Percentiles rank a stretch among this genome's conserved stretches.
Evolutionary conservation across 2,888 invertebrate genomes (phyloP).

Genomic region (Omphaloscelis lunosa): DNA sequence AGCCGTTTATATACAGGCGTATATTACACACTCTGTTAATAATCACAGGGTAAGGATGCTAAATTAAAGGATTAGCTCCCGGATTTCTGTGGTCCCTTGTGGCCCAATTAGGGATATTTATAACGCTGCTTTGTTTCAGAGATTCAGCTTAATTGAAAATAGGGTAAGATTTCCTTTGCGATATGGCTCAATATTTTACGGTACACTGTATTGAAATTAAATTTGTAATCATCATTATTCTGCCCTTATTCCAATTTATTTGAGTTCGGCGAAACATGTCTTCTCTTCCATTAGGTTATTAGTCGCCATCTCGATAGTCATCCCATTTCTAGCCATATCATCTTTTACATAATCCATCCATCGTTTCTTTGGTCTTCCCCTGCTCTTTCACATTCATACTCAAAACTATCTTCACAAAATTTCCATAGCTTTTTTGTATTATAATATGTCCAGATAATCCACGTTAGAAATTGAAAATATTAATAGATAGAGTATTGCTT

Average conservation of each 20-base stretch:
- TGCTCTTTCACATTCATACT: neutral
- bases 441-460: neutral
- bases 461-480: slow-evolving; percentile 6
- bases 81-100: slow-evolving; percentile 29
- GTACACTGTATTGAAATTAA: neutral
- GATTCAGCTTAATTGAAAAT: slow-evolving; percentile 36
- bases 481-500: neutral
- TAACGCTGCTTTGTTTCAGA: slow-evolving; percentile 14
- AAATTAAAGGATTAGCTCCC: slow-evolving; percentile 43
- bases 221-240: neutral
- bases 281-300: neutral
- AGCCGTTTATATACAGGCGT: slow-evolving; percentile 4
- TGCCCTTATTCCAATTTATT: neutral
- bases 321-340: neutral
- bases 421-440: neutral
- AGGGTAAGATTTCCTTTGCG: slow-evolving; percentile 1
- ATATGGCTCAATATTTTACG: slow-evolving; percentile 20
- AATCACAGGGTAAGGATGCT: slow-evolving; percentile 19
- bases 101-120: slow-evolving; percentile 45
- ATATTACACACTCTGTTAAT: slow-evolving; percentile 18
- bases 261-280: neutral
- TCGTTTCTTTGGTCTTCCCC: neutral
- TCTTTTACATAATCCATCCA: neutral
- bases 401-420: neutral
- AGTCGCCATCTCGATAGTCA: neutral